These are phyloP conservation scores for Ctenopoma kingsleyae DNA, from an alignment of 2,797 vertebrate genomes.

Conservation along the genomic window DNA sequence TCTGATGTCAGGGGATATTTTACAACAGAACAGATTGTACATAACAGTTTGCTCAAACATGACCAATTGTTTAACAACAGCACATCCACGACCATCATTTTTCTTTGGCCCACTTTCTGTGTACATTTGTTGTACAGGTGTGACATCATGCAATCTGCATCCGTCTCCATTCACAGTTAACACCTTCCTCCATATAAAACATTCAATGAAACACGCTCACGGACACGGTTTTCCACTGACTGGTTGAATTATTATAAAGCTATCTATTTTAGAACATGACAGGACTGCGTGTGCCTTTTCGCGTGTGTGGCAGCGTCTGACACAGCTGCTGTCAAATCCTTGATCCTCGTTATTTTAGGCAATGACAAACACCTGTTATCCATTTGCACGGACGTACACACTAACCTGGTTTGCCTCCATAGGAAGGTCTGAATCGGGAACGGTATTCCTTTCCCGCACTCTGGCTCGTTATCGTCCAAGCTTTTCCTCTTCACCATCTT, in stretches of 20 bases:
- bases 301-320: conserved; percentile 6
- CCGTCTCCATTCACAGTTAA: not conserved
- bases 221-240: conserved; percentile 1
- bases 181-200: conserved; percentile 25
- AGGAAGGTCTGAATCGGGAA: conserved; percentile 98
- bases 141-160: conserved; percentile 43
- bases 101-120: conserved; percentile 17
- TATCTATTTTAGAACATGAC: not conserved
- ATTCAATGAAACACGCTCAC: not conserved
- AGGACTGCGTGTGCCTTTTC: not conserved
- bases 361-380: conserved; percentile 82
- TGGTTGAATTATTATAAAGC: not conserved
- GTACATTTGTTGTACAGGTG: conserved; percentile 53
- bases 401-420: conserved; percentile 98
- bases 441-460: conserved; percentile 93
- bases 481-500: conserved; percentile 98
- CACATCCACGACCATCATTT: not conserved
- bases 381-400: conserved; percentile 26
- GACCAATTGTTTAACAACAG: not conserved
- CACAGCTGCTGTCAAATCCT: conserved; percentile 18
- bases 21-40: too few species aligned
- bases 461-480: conserved; percentile 94
- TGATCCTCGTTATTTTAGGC: conserved; percentile 2
- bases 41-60: not conserved
- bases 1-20: not conserved